Percentiles rank a stretch among this genome's conserved stretches.
Conservation (phyloP, 2,888 invertebrate species). For the Periphyllus acericola region DNA sequence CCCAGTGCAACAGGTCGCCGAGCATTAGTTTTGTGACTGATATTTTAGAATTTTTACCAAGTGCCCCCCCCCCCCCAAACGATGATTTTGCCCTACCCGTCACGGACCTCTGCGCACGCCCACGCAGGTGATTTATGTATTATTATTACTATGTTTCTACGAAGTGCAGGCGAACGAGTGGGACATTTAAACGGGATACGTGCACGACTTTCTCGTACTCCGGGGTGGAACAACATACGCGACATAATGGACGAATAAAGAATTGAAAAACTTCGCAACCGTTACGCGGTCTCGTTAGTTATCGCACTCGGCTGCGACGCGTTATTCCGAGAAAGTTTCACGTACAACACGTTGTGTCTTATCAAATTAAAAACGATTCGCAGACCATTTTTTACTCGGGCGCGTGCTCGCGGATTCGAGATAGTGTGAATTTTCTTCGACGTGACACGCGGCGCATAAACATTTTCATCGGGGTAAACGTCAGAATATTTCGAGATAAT, state of each 20-base stretch:
- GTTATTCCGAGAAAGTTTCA: background rate
- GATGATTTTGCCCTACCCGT: too few relatives aligned
- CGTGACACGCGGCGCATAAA: background rate
- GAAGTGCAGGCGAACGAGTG: background rate
- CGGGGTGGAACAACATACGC: background rate
- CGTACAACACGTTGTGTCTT: background rate
- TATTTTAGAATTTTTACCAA: too few relatives aligned
- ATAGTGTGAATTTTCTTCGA: background rate
- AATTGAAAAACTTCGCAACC: background rate
- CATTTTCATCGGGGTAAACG: background rate
- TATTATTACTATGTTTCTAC: too few relatives aligned
- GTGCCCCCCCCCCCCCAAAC: too few relatives aligned
- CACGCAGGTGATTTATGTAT: too few relatives aligned
- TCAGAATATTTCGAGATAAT: too few relatives aligned
- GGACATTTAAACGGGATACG: background rate
- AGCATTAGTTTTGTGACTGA: too few relatives aligned
- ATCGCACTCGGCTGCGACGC: background rate
- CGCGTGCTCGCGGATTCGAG: background rate
- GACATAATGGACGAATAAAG: background rate
- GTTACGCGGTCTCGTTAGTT: background rate
- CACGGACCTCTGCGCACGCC: too few relatives aligned
- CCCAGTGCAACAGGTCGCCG: too few relatives aligned
- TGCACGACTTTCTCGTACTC: background rate
- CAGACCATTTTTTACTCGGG: background rate
- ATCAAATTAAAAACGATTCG: background rate